These are phyloP conservation scores for Otis tarda DNA, from an alignment of 2,113 vertebrate species.

Conservation along the genomic window DNA sequence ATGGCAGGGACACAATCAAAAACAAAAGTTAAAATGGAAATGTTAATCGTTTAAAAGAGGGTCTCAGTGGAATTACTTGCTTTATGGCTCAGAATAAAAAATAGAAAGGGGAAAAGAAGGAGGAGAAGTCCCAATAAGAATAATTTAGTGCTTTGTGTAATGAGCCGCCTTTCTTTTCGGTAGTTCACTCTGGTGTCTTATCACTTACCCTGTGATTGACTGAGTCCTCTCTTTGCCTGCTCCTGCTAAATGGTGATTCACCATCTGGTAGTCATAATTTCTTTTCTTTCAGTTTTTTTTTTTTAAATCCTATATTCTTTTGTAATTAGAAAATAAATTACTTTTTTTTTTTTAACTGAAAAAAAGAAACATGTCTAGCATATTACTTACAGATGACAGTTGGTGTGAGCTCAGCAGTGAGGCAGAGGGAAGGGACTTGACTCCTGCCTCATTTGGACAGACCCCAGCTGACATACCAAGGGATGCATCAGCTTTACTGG, in stretches of 20 bases:
- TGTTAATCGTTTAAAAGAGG: slow-evolving; percentile 71
- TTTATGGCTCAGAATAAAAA: slow-evolving; percentile 63
- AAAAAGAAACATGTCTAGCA: slow-evolving; percentile 56
- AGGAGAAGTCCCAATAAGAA: slow-evolving; percentile 62
- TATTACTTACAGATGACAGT: slow-evolving; percentile 69
- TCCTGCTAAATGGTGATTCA: slow-evolving; percentile 53
- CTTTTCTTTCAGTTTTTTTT: slow-evolving; percentile 57
- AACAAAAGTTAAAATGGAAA: slow-evolving; percentile 71
- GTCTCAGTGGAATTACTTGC: slow-evolving; percentile 54
- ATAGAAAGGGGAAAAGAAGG: slow-evolving; percentile 43
- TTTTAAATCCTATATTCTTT: slow-evolving; percentile 64
- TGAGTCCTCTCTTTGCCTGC: slow-evolving; percentile 55
- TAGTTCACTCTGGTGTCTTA: slow-evolving; percentile 70
- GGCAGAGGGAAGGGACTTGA: neutral
- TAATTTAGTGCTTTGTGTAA: slow-evolving; percentile 70
- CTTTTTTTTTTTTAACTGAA: slow-evolving; percentile 53
- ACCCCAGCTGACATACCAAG: neutral
- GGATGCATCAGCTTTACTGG: neutral
- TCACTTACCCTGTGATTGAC: slow-evolving; percentile 72
- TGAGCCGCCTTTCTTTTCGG: slow-evolving; percentile 64
- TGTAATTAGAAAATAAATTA: slow-evolving; percentile 83
- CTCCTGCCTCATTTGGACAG: neutral
- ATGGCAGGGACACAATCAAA: slow-evolving; percentile 63
- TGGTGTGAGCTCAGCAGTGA: neutral
- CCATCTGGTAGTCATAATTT: slow-evolving; percentile 72